Base-by-base conservation (phyloP, 2,888 invertebrate genomes). In the Mesodorylaimus sp. region DNA sequence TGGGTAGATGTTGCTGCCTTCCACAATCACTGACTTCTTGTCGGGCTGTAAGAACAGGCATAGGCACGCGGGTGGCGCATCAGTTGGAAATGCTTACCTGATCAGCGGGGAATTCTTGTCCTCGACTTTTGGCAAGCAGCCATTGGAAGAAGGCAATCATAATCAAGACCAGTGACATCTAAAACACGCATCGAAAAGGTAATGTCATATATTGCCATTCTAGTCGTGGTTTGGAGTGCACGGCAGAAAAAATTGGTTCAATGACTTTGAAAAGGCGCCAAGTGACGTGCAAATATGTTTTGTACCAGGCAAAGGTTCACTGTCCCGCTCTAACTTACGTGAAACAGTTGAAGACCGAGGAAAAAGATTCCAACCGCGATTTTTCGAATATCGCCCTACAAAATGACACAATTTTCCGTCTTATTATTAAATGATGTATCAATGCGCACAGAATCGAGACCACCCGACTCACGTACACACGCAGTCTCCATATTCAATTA, bases 351-450 rank as follows among this genome's bases (percentile, higher is more conserved):
- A 21, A 64, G 53, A 3, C 63, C 64, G n/a, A 65, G 56, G 57
- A 65, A 65, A 58, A 65, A 64, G 37, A 64, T 64, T 29, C 61
- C 64, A 3, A 62, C 60, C 21, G 64, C 65, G 44, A 64, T 60
- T 28, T 64, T 55, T 1, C 62, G 60, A 47, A 64, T 52, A 49
- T 64, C 60, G 2, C n/a, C n/a, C n/a, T n/a, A n/a, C n/a, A n/a
- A n/a, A n/a, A n/a, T n/a, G n/a, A n/a, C n/a, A n/a, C n/a, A 36
- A 36, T n/a, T n/a, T 10, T 36, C 13, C 19, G 36, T 13, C 10
- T 36, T 36, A n/a, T 58, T 54, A 58, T 62, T 52, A 39, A 60
- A 59, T 7, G 19, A 7, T 7, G 26, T 28, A 2, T 3, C 16
- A 37, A 3, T 2, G 13, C 7, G 25, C 2, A 36, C 37, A n/a